Conservation (phyloP, 2,888 invertebrate genomes). For the Drosophila picticornis region DNA sequence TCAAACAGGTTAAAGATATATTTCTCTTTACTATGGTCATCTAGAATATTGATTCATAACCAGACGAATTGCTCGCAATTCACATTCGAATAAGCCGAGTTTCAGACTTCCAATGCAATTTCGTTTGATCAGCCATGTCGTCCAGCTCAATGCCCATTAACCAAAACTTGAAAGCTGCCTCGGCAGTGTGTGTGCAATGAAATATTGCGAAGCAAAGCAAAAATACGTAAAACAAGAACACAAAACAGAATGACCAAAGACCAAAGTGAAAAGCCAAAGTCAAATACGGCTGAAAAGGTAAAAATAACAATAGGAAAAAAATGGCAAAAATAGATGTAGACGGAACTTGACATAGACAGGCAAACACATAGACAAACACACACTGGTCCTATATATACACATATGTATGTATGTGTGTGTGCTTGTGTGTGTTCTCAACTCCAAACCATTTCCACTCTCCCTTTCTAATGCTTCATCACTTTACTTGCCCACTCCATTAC, state of each 20-base stretch:
- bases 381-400: not conserved
- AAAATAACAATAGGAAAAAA: not conserved
- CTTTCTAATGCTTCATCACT: constrained; percentile 22
- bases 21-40: not conserved
- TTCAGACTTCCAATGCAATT: constrained; percentile 16
- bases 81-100: constrained; percentile 23
- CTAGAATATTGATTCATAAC: not conserved
- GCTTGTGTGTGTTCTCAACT: not conserved
- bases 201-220: constrained; percentile 28
- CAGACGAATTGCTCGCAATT: constrained; percentile 16
- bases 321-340: constrained; percentile 4
- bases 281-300: constrained; percentile 8
- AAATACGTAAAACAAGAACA: constrained; percentile 9
- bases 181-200: constrained; percentile 9
- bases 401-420: not conserved
- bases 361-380: not conserved
- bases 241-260: constrained; percentile 24
- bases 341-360: not conserved
- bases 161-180: constrained; percentile 20
- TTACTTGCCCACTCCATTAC: constrained; percentile 43
- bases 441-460: constrained; percentile 3
- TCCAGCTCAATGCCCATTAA: constrained; percentile 19
- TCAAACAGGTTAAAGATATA: constrained; percentile 9
- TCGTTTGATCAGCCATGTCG: not conserved
- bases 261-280: constrained; percentile 26